Percentiles rank a stretch among this genome's conserved stretches.
Evolutionary conservation across 2,797 vertebrate genomes (phyloP).

Genomic region (Sebastes minor): DNA sequence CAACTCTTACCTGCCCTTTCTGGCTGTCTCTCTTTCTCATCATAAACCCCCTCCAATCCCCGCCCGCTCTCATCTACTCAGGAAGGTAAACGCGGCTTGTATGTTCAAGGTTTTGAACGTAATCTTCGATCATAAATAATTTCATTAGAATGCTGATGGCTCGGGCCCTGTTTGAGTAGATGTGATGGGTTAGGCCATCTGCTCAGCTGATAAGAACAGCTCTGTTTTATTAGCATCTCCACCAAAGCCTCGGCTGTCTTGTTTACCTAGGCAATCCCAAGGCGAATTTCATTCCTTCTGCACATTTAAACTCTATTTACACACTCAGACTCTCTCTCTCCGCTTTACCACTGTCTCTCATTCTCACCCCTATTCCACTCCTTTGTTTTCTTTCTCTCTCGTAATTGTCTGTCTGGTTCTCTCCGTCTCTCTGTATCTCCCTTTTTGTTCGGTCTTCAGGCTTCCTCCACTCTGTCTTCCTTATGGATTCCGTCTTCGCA

Average conservation of each 20-base stretch:
- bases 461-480: background rate
- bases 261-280: slow-evolving; percentile 80
- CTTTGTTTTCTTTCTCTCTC: slow-evolving; percentile 51
- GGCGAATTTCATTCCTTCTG: slow-evolving; percentile 77
- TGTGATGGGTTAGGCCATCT: slow-evolving; percentile 83
- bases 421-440: slow-evolving; percentile 3
- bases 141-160: slow-evolving; percentile 82
- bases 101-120: slow-evolving; percentile 77
- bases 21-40: slow-evolving; percentile 52
- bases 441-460: slow-evolving; percentile 10
- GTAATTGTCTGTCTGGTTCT: slow-evolving; percentile 66
- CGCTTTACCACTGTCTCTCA: slow-evolving; percentile 63
- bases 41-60: slow-evolving; percentile 53
- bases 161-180: slow-evolving; percentile 77
- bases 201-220: slow-evolving; percentile 81
- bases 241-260: slow-evolving; percentile 78
- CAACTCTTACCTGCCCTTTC: slow-evolving; percentile 46
- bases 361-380: slow-evolving; percentile 33
- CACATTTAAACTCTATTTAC: slow-evolving; percentile 83
- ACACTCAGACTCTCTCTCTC: slow-evolving; percentile 63
- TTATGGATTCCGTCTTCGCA: slow-evolving; percentile 4
- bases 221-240: slow-evolving; percentile 83
- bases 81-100: slow-evolving; percentile 72
- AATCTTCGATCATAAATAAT: slow-evolving; percentile 84
- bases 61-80: slow-evolving; percentile 51